These are phyloP conservation scores for Ageneiosus marmoratus DNA, from an alignment of 2,113 vertebrate species.

Conservation along the genomic window DNA sequence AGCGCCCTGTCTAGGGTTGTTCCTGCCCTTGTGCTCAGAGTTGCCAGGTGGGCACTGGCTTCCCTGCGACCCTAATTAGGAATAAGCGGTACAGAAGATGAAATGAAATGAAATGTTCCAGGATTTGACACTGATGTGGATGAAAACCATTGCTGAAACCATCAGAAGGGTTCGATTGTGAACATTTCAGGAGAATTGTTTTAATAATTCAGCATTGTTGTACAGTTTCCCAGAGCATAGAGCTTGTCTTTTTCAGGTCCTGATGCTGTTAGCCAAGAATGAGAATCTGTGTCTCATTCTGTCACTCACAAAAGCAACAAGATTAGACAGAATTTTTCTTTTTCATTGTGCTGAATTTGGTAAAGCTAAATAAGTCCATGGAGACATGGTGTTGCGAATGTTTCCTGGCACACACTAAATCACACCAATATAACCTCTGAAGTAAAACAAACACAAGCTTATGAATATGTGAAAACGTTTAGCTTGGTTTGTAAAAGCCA, in stretches of 20 bases:
- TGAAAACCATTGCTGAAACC: neutral
- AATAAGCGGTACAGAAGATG: too few species aligned
- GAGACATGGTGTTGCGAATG: neutral
- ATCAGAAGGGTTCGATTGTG: neutral
- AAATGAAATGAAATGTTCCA: too few species aligned
- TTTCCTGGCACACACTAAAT: neutral
- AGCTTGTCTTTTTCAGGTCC: neutral
- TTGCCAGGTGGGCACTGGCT: too few species aligned
- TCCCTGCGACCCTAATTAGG: too few species aligned
- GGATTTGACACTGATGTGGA: neutral
- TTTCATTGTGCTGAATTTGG: neutral
- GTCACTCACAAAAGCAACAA: neutral
- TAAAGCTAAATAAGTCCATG: neutral
- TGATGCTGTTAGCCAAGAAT: neutral
- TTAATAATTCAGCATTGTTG: neutral
- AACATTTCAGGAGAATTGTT: neutral
- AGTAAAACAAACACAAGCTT: slow-evolving; percentile 24
- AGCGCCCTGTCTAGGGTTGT: too few species aligned
- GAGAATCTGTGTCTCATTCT: neutral
- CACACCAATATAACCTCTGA: neutral
- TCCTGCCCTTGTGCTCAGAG: too few species aligned
- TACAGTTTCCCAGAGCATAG: neutral
- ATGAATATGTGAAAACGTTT: slow-evolving; percentile 26
- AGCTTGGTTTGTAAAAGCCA: neutral
- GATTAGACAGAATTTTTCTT: neutral